Percentiles rank a stretch among this genome's conserved stretches.
Conservation (phyloP, 2,888 invertebrate genomes). For the Sycophila texana region DNA sequence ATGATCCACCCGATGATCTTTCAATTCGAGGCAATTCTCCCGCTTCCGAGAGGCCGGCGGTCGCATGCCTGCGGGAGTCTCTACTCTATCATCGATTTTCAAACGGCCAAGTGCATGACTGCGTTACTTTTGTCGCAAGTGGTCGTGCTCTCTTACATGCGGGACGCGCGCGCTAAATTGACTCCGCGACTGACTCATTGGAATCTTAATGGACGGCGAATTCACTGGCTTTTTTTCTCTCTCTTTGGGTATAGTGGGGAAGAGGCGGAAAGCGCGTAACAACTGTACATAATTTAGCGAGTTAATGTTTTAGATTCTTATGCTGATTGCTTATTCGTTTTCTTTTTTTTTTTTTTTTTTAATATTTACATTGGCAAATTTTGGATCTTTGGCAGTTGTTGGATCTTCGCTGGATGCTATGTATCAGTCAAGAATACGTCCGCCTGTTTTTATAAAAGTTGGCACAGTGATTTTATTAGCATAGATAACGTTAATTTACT, state of each 20-base stretch:
- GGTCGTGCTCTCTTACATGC: constrained; percentile 1
- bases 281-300: no score
- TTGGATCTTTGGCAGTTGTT: no score
- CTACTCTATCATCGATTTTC: neutral
- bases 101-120: neutral
- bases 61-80: neutral
- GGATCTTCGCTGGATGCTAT: no score
- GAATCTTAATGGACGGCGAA: constrained; percentile 44
- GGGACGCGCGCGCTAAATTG: constrained; percentile 39
- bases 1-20: constrained; percentile 21
- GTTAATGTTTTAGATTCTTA: no score
- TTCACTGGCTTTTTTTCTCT: constrained; percentile 14
- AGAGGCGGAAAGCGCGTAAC: no score
- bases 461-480: no score
- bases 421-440: no score
- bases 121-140: neutral
- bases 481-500: no score
- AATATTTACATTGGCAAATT: no score
- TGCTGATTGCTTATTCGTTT: no score
- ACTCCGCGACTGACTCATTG: constrained; percentile 33
- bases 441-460: no score
- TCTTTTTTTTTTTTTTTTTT: no score
- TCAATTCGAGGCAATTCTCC: constrained; percentile 31
- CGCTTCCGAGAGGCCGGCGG: neutral
- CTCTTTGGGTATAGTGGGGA: neutral